These are phyloP conservation scores for Sitophilus oryzae DNA, from an alignment of 1,140 invertebrate species.

Conservation along the genomic window DNA sequence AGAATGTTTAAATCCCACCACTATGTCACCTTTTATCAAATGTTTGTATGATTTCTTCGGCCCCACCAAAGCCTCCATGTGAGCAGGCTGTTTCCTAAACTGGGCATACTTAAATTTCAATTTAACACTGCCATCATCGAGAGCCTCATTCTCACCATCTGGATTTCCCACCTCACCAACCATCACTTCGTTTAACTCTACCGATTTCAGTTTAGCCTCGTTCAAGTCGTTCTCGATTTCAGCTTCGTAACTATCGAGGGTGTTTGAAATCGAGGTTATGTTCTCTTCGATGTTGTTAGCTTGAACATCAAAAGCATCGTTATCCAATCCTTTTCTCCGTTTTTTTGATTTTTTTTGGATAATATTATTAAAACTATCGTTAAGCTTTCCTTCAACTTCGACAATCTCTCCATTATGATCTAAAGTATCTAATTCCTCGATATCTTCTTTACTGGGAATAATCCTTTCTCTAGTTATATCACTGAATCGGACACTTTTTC, in stretches of 20 bases:
- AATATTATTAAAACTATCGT: conserved; percentile 20
- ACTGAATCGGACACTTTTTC: conserved; percentile 37
- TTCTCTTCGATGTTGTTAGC: conserved; percentile 31
- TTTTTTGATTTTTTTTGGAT: conserved; percentile 20
- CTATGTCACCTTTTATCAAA: conserved; percentile 37
- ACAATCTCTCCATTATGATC: conserved; percentile 27
- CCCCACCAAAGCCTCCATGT: conserved; percentile 18
- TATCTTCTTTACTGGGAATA: conserved; percentile 31
- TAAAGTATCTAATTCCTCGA: conserved; percentile 15
- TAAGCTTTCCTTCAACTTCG: conserved; percentile 25
- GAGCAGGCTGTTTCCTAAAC: conserved; percentile 25
- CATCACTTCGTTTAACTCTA: conserved; percentile 27
- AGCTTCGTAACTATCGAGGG: conserved; percentile 34
- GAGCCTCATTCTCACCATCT: conserved; percentile 30
- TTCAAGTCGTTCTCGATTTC: conserved; percentile 41
- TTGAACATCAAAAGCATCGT: conserved; percentile 28
- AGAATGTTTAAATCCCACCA: conserved; percentile 33
- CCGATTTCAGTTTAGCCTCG: conserved; percentile 30
- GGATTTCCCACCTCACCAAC: conserved; percentile 31
- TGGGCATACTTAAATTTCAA: conserved; percentile 36
- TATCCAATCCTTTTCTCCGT: conserved; percentile 23
- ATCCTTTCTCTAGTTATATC: conserved; percentile 31
- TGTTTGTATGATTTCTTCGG: conserved; percentile 36
- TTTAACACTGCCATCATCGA: conserved; percentile 28
- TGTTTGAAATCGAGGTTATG: conserved; percentile 29